phyloP scores from a whole-genome alignment of 2,888 invertebrate genomes.

The Limnephilus rhombicus region DNA sequence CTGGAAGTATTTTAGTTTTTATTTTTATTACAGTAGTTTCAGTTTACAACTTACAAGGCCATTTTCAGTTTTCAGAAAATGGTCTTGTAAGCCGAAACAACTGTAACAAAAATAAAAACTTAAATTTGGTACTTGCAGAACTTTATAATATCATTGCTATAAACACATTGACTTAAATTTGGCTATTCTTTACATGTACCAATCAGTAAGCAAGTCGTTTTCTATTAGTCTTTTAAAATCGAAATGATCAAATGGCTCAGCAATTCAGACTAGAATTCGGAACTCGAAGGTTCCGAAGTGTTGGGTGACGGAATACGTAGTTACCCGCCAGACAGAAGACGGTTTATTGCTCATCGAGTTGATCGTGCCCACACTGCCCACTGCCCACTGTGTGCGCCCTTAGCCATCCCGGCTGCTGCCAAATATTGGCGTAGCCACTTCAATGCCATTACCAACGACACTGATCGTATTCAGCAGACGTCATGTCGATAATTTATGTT shows the following conservation, averaged over 20 bases:
- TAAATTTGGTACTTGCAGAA: too few species aligned
- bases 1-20: too few species aligned
- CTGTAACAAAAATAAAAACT: too few species aligned
- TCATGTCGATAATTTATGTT: slow-evolving; percentile 13
- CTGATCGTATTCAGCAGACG: neutral
- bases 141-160: too few species aligned
- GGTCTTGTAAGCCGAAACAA: too few species aligned
- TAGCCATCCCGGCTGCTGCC: neutral
- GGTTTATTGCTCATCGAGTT: neutral
- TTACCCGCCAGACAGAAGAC: neutral
- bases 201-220: neutral
- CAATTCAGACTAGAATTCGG: neutral
- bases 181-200: neutral
- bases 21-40: too few species aligned
- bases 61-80: too few species aligned
- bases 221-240: neutral
- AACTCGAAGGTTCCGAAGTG: neutral
- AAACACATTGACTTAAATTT: neutral
- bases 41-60: too few species aligned
- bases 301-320: neutral
- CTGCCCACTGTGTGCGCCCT: neutral
- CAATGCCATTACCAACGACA: slow-evolving; percentile 23
- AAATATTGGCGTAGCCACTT: neutral
- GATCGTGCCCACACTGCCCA: neutral
- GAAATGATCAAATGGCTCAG: neutral